Evolutionary conservation across 2,797 vertebrate genomes (phyloP), one percentile per base, ranked within the genome.

Genomic region (Trichosurus vulpecula): DNA sequence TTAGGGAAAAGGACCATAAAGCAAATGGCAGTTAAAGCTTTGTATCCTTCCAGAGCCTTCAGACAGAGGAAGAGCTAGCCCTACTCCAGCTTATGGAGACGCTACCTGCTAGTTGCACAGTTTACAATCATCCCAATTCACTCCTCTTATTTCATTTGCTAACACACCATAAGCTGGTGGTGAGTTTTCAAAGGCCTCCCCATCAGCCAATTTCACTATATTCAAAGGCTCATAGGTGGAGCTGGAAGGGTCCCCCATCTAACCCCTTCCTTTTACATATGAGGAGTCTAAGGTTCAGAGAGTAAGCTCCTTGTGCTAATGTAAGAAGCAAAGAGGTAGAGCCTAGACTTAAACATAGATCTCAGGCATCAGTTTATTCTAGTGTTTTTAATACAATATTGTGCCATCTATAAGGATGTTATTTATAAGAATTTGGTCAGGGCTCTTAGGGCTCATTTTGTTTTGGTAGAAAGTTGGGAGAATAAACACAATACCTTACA

Each of bases 1-100:
- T 56, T 91, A 52, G 57, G 93, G 66, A 90, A 96, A 94, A 54
- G 16, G 51, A n/a, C 25, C 51, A n/a, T 6, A 97, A 81, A 92
- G 96, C 95, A 14, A 93, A 52, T 19, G 90, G 74, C 22, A 47
- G 74, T 25, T 25, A 81, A 47, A 47, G 22, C 74, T 81, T 47
- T 81, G 16, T 47, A 81, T 47, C 41, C 74, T 81, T 81, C n/a
- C 19, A 81, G 74, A 81, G 74, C 74, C 9, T 81, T 81, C 74
- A 47, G 8, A 47, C 81, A 74, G 81, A 47, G 41, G 41, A 47
- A 81, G n/a, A 81, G n/a, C n/a, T 74, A 41, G 66, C 66, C 16
- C 16, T 41, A 41, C 22, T 2, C 3, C 74, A 47, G 74, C 12
- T 47, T 81, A 27, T 25, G 74, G 22, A 47, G 19, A 81, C 22